A percentile compares a stretch with the other conserved stretches of the same genome.
Evolutionary conservation across 2,113 vertebrate genomes (phyloP).

Genomic region (Abramis brama): DNA sequence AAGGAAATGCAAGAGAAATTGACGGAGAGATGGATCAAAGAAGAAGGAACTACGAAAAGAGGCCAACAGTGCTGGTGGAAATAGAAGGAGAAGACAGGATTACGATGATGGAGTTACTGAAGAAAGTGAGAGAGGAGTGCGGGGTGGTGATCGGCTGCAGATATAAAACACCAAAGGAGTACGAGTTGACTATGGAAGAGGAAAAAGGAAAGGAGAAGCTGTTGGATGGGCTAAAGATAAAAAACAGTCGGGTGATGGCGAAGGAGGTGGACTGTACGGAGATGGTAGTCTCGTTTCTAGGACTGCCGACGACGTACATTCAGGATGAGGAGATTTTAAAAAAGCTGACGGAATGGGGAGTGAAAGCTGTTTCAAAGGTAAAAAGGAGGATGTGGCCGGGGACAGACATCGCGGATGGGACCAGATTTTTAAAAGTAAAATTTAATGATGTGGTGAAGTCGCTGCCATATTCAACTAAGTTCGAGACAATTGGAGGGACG

Average conservation of each 20-base stretch:
- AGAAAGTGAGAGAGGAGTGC: background rate
- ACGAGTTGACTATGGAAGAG: background rate
- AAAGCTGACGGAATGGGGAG: background rate
- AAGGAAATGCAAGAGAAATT: too few relatives aligned
- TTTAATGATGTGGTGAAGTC: too few relatives aligned
- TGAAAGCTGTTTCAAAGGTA: background rate
- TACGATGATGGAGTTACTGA: background rate
- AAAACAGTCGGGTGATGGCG: background rate
- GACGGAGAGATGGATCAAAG: too few relatives aligned
- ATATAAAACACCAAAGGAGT: background rate
- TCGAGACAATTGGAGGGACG: too few relatives aligned
- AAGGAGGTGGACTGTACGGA: background rate
- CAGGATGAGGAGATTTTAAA: background rate
- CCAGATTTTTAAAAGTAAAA: background rate
- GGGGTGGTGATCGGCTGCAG: background rate
- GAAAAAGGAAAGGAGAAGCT: background rate
- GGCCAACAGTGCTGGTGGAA: background rate
- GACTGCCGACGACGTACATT: background rate
- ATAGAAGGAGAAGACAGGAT: background rate
- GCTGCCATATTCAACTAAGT: too few relatives aligned
- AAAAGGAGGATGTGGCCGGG: conserved; percentile 21
- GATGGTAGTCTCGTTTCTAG: background rate
- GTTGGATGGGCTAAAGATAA: background rate
- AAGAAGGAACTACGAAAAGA: background rate
- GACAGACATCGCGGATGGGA: background rate